Conservation (phyloP, 2,888 invertebrate species). For the Ectemnius cavifrons region DNA sequence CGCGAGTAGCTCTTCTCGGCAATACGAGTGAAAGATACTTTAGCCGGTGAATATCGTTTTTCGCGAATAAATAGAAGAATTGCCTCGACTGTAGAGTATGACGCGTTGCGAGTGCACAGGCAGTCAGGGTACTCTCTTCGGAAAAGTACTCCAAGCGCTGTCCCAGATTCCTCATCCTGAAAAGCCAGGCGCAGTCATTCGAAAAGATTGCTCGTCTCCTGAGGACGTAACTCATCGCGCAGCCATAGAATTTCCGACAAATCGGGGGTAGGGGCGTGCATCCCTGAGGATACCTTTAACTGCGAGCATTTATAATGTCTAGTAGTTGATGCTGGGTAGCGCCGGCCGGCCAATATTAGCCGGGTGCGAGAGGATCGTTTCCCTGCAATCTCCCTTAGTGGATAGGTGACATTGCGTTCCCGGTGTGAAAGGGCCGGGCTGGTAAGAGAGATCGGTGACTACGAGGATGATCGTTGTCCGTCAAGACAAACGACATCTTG, state of each 20-base stretch:
- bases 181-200: constrained; percentile 25
- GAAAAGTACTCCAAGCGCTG: constrained; percentile 19
- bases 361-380: neutral
- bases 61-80: constrained; percentile 15
- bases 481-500: constrained; percentile 51
- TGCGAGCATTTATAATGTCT: constrained; percentile 10
- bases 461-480: constrained; percentile 47
- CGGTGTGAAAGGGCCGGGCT: constrained; percentile 16
- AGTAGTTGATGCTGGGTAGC: neutral
- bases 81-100: constrained; percentile 9
- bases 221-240: constrained; percentile 21
- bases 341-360: neutral
- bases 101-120: constrained; percentile 6
- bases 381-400: neutral
- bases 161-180: constrained; percentile 27
- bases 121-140: constrained; percentile 7
- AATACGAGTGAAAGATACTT: constrained; percentile 8
- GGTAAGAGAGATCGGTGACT: constrained; percentile 20
- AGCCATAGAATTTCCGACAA: constrained; percentile 13
- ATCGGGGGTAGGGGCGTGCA: constrained; percentile 5
- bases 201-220: constrained; percentile 28
- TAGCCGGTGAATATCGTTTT: constrained; percentile 9
- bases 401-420: constrained; percentile 18
- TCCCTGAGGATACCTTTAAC: neutral
- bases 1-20: neutral